These are phyloP conservation scores for Crotalus helleri DNA, from an alignment of 2,113 vertebrate species.

Conservation along the genomic window DNA sequence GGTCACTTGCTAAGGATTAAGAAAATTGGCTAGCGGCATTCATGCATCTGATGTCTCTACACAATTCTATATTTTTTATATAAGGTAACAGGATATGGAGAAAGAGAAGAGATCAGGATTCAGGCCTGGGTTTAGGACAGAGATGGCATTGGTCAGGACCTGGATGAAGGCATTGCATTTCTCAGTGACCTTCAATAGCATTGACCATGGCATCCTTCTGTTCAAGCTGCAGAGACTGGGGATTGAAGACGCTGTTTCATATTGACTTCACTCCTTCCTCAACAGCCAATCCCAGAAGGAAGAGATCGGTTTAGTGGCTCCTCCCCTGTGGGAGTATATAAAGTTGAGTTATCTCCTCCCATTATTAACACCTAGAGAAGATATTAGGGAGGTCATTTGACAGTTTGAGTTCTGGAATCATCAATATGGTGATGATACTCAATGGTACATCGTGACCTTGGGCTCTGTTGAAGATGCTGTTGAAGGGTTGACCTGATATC, in stretches of 20 bases:
- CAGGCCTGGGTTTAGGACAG: not conserved
- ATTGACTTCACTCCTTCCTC: not conserved
- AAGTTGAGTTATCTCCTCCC: not conserved
- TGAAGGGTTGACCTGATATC: not conserved
- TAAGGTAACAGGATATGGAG: not conserved
- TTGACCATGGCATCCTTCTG: not conserved
- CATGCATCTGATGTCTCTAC: conserved; percentile 24
- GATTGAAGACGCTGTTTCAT: not conserved
- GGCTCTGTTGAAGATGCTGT: not conserved
- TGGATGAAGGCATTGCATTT: not conserved
- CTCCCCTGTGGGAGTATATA: not conserved
- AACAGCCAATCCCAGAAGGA: not conserved
- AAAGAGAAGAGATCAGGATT: not conserved
- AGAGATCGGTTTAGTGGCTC: not conserved
- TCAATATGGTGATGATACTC: not conserved
- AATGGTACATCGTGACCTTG: not conserved
- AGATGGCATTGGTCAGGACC: not conserved
- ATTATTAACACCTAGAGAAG: not conserved
- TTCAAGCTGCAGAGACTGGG: not conserved
- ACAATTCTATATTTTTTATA: not conserved
- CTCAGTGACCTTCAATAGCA: not conserved
- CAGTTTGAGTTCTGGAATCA: not conserved
- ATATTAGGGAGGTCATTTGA: not conserved
- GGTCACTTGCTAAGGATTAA: not conserved
- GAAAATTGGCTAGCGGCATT: conserved; percentile 29